Percentiles rank a stretch among this genome's conserved stretches.
phyloP scores from a whole-genome alignment of 2,888 invertebrate genomes.

The Opisthograptis luteolata region DNA sequence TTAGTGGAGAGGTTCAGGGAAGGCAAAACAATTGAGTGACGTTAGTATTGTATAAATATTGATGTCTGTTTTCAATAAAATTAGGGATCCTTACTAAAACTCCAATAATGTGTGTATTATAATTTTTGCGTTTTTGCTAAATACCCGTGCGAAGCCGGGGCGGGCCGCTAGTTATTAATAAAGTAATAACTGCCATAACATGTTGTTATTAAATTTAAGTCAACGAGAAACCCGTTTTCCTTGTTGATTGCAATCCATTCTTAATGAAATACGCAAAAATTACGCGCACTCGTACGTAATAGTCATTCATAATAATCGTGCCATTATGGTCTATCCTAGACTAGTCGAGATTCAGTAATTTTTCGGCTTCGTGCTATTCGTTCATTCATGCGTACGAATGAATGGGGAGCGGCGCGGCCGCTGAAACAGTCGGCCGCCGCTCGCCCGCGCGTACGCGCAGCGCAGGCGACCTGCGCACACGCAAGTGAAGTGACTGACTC shows the following conservation, averaged over 20 bases:
- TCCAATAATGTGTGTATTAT: too few species aligned
- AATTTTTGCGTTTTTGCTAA: too few species aligned
- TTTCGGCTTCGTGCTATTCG: constrained; percentile 70
- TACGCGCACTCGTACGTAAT: constrained; percentile 22
- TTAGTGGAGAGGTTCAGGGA: too few species aligned
- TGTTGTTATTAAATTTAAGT: background rate
- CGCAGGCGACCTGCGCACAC: constrained; percentile 59
- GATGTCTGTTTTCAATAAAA: too few species aligned
- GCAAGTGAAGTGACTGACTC: constrained; percentile 42
- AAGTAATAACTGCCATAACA: too few species aligned
- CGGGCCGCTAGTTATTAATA: background rate
- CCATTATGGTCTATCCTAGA: constrained; percentile 33
- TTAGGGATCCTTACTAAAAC: too few species aligned
- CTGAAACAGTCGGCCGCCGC: constrained; percentile 72
- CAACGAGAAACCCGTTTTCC: constrained; percentile 8
- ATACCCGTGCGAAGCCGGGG: too few species aligned
- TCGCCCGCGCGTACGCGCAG: constrained; percentile 71
- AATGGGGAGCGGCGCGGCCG: constrained; percentile 58
- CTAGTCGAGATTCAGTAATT: constrained; percentile 63
- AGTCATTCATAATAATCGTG: constrained; percentile 17
- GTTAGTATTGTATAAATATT: too few species aligned
- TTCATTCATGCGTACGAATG: constrained; percentile 77
- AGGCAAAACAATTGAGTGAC: too few species aligned
- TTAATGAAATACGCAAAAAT: constrained; percentile 20
- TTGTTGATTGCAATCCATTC: background rate